These are phyloP conservation scores for Orycteropus afer DNA, from an alignment of 2,113 vertebrate genomes.

Conservation along the genomic window DNA sequence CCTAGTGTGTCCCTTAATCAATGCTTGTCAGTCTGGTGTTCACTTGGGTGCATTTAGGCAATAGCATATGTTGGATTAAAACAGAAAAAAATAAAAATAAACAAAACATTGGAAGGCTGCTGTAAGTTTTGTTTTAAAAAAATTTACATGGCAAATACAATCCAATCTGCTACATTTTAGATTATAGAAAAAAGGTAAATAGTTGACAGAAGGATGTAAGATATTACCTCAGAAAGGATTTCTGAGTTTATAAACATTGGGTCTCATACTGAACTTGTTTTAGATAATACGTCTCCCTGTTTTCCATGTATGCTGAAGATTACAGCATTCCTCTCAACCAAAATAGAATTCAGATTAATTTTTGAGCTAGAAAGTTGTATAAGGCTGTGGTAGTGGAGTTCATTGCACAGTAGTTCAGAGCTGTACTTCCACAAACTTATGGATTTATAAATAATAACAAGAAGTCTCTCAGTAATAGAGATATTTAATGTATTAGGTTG, in stretches of 20 bases:
- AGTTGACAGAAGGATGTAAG: neutral
- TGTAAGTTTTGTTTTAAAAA: too few species aligned
- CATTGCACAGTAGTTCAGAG: neutral
- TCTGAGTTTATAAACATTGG: neutral
- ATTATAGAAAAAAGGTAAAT: neutral
- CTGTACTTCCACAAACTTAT: neutral
- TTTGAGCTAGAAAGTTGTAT: neutral
- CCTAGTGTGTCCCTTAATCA: rapidly evolving
- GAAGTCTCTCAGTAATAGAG: neutral
- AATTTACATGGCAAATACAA: neutral
- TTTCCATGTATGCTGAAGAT: rapidly evolving
- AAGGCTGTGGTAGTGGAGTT: neutral
- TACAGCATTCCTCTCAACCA: neutral
- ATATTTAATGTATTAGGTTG: neutral
- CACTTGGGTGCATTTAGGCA: neutral
- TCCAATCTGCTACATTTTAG: neutral
- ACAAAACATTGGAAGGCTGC: neutral
- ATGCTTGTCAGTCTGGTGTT: neutral
- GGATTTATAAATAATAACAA: neutral
- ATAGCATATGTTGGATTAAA: neutral
- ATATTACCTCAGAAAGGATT: neutral
- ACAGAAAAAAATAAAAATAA: neutral
- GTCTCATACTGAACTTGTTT: neutral
- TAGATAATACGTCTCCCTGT: neutral
- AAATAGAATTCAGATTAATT: neutral